These are phyloP conservation scores for Agrochola macilenta DNA, from an alignment of 2,888 invertebrate genomes.

Conservation along the genomic window DNA sequence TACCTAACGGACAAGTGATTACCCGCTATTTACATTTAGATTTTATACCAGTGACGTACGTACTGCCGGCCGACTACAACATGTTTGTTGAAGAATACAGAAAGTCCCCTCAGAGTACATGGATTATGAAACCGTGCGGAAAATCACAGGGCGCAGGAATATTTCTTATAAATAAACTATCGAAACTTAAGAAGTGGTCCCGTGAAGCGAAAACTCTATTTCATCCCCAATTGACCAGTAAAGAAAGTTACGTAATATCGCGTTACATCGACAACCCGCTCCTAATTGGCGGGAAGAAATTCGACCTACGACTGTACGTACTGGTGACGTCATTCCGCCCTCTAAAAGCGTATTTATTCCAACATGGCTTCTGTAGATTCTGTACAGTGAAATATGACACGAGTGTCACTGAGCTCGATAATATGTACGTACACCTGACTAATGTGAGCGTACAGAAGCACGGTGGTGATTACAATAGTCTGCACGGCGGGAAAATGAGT, in stretches of 20 bases:
- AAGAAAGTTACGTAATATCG: constrained; percentile 99
- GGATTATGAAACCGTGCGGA: constrained; percentile 99
- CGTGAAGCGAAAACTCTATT: constrained; percentile 96
- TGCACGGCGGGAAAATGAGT: constrained; percentile 99
- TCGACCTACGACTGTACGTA: constrained; percentile 97
- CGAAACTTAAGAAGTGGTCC: constrained; percentile 97
- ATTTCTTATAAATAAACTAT: constrained; percentile 98
- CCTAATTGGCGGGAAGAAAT: constrained; percentile 99
- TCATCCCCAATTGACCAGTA: constrained; percentile 94
- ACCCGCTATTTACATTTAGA: constrained; percentile 95
- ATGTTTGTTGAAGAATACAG: constrained; percentile 99
- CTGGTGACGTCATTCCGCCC: constrained; percentile 98
- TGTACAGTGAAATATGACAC: constrained; percentile 99
- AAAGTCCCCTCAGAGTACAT: constrained; percentile 97
- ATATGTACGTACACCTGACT: constrained; percentile 98
- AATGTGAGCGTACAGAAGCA: constrained; percentile 99
- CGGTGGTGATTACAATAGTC: constrained; percentile 98
- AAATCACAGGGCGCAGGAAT: constrained; percentile 98
- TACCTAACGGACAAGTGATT: constrained; percentile 91
- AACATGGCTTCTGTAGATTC: constrained; percentile 98
- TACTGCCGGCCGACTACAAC: constrained; percentile 98
- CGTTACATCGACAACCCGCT: constrained; percentile 98
- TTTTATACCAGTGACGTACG: constrained; percentile 98
- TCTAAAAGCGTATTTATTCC: constrained; percentile 97
- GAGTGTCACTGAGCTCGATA: constrained; percentile 96